Evolutionary conservation across 1,140 invertebrate genomes (phyloP).

Genomic region (Laupala kohalensis): DNA sequence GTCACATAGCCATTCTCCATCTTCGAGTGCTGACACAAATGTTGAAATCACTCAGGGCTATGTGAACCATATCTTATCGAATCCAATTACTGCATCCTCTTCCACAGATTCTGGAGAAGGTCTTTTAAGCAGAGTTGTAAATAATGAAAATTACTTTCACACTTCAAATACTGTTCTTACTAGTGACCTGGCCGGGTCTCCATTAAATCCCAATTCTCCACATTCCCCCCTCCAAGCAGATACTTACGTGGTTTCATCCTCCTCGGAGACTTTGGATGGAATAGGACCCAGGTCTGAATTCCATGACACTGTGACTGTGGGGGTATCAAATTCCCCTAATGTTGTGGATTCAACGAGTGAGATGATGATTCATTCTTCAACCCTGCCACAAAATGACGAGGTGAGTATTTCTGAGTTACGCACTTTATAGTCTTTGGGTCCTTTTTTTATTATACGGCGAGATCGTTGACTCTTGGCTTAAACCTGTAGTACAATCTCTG

Average conservation of each 20-base stretch:
- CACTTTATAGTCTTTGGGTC: no score
- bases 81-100: background rate
- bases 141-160: background rate
- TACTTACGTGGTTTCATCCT: background rate
- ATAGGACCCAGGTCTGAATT: background rate
- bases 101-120: background rate
- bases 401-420: no score
- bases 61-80: background rate
- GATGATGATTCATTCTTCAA: slow-evolving; percentile 3
- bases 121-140: background rate
- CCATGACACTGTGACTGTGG: background rate
- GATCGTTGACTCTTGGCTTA: no score
- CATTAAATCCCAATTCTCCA: background rate
- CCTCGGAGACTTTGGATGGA: background rate
- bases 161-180: background rate
- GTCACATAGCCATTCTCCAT: background rate
- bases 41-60: background rate
- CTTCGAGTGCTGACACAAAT: background rate
- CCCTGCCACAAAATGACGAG: background rate
- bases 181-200: background rate
- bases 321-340: background rate
- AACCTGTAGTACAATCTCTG: no score
- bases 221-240: slow-evolving; percentile 4
- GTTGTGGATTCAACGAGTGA: background rate
- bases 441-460: no score